Evolutionary conservation across 2,888 invertebrate species (phyloP), one percentile per base, ranked within the genome.

Genomic region (Conops quadrifasciatus): DNA sequence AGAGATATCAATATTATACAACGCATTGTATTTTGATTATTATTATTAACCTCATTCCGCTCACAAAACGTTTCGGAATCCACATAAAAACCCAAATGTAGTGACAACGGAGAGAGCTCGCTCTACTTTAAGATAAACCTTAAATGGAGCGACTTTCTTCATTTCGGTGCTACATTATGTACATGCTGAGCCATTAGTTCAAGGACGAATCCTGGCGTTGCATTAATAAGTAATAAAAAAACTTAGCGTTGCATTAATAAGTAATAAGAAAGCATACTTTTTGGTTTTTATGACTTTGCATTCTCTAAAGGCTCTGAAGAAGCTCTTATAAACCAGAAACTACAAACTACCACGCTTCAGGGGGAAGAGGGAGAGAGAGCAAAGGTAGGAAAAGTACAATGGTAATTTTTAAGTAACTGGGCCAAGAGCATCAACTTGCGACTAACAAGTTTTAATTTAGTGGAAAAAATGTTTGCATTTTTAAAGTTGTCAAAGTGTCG

Each of bases 171-270:
- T 53, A 53, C 21, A 21, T 53, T 21, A 1, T 1, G n/a, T n/a
- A n/a, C 5, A 49, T 13, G 5, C 1, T n/a, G 21, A 15, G 53
- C 53, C 53, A 53, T 53, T 53, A 53, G 53, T 53, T 58, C 58
- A 28, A 58, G 58, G 58, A 58, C 58, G 26, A 36, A 26, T 58
- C 11, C 11, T 58, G 2, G 58, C 24, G 28, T 15, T 58, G 58
- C 58, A 58, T 58, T 58, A 58, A 58, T 58, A 58, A 58, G 58
- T 28, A 24, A 24, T 58, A 58, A 58, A 53, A 21, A 13, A 58
- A n/a, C 58, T 21, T 28, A 11, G 28, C 28, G 24, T 58, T 58
- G 24, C 26, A 58, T 28, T 58, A 58, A 36, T 36, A 36, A 58
- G 15, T 26, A 28, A 28, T 13, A 26, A 15, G 11, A 28, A 58